Base-by-base conservation (phyloP, 1,140 invertebrate species). In the Coboldia fuscipes region DNA sequence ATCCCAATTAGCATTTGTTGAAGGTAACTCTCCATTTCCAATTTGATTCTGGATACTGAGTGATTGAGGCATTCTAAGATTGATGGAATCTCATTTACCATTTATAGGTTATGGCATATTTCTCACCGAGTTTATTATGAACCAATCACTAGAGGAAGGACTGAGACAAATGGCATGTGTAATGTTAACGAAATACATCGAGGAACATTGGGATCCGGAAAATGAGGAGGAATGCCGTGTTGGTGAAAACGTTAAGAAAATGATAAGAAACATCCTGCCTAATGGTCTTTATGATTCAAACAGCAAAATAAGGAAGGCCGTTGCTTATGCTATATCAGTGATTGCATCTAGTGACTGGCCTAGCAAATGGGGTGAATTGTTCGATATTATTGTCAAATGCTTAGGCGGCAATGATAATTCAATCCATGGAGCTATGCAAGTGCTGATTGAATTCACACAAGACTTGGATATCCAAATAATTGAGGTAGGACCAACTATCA, bases 271-370 rank as follows among this genome's bases (percentile, higher is more conserved):
- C 39, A 62, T 80, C 38, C 48, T 78, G 19, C 74, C 74, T 0
- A 50, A 69, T 35, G 75, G 74, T 3, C 51, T 81, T 5, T 61
- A 64, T 37, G 75, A 80, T 48, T 61, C 70, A 2, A 71, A 75
- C 30, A 78, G 73, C 41, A 80, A 79, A 56, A 65, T 73, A 22
- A 51, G 75, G 16, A 65, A 66, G 17, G 70, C 73, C 21, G 68
- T 80, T 10, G 78, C 78, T 0, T 75, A 77, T 55, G 72, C 72
- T 3, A 70, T 82, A 34, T 75, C 76, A 3, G 67, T 69, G 4
- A 78, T 83, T 39, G 78, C 77, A 1, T 65, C 71, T 39, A 77
- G 72, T 60, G 79, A 83, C 54, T 82, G 78, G 72, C 79, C 79
- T 0, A 73, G 78, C 40, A 57, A 68, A 35, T 83, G 79, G 79